A percentile compares a stretch with the other conserved stretches of the same genome.
These are phyloP conservation scores for Saturnia japonica DNA, from an alignment of 2,888 invertebrate species.

Conservation along the genomic window DNA sequence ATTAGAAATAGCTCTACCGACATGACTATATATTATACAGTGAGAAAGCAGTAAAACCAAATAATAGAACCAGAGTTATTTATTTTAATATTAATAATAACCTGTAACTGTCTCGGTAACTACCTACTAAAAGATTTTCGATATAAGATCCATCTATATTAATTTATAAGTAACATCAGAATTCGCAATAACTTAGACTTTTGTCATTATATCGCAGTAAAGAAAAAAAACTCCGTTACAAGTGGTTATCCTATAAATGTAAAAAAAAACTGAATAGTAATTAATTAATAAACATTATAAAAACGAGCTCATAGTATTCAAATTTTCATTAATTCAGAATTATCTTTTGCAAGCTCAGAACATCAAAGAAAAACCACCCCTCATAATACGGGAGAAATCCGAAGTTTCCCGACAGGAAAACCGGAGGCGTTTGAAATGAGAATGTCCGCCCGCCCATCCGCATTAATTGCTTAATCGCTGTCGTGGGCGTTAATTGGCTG, in stretches of 20 bases:
- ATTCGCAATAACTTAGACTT: not conserved
- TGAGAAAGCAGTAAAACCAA: not conserved
- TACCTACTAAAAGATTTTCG: too few species aligned
- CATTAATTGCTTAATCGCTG: slow-evolving; percentile 80
- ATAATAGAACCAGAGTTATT: not conserved
- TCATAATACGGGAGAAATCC: slow-evolving; percentile 50
- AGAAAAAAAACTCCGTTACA: not conserved
- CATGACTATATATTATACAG: too few species aligned
- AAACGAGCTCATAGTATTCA: slow-evolving; percentile 14
- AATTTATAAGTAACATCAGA: not conserved
- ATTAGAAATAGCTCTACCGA: too few species aligned
- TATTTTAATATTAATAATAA: not conserved
- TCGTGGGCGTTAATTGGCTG: slow-evolving; percentile 76
- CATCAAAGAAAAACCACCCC: slow-evolving; percentile 41
- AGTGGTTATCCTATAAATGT: not conserved
- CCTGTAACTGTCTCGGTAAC: too few species aligned
- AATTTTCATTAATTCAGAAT: slow-evolving; percentile 31
- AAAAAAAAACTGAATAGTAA: not conserved
- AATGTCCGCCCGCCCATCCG: slow-evolving; percentile 73
- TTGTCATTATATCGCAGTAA: not conserved
- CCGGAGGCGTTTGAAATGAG: slow-evolving; percentile 58
- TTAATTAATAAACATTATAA: not conserved
- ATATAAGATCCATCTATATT: not conserved
- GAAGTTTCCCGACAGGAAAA: slow-evolving; percentile 65
- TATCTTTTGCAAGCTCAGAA: slow-evolving; percentile 36